phyloP scores from a whole-genome alignment of 2,797 vertebrate genomes.

The Siniperca scherzeri region DNA sequence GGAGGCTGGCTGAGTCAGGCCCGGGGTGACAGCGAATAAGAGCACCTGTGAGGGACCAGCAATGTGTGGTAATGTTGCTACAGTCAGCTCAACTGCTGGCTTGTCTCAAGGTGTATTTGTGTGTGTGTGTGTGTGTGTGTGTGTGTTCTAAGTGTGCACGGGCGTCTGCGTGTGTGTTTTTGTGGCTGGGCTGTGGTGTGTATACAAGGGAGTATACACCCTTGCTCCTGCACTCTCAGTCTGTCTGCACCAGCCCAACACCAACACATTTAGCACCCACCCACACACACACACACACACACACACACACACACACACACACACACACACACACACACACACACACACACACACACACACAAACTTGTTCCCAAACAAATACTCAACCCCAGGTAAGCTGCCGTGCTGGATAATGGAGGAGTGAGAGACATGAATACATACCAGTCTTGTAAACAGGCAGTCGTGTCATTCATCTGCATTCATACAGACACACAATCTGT shows the following conservation, averaged over 20 bases:
- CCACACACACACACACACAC: background rate
- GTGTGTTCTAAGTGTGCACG: conserved; percentile 21
- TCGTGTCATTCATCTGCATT: background rate
- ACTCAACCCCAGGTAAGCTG: conserved; percentile 5
- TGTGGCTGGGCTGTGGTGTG: conserved; percentile 22
- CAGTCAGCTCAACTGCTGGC: conserved; percentile 61
- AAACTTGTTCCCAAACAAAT: background rate
- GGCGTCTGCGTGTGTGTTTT: conserved; percentile 5
- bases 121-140: conserved; percentile 25
- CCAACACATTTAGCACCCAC: conserved; percentile 12
- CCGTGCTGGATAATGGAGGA: conserved; percentile 17
- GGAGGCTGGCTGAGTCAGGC: conserved; percentile 69
- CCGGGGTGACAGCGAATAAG: conserved; percentile 42
- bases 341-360: background rate
- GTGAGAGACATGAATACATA: conserved; percentile 33
- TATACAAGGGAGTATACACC: conserved; percentile 16
- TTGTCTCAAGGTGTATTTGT: conserved; percentile 44
- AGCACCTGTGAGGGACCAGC: conserved; percentile 45
- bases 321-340: background rate
- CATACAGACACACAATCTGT: conserved; percentile 18
- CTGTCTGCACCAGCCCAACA: conserved; percentile 26
- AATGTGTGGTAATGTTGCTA: conserved; percentile 60
- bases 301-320: background rate
- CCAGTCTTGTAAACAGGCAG: background rate
- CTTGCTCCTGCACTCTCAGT: conserved; percentile 35